Evolutionary conservation across 2,888 invertebrate genomes (phyloP).

Genomic region (Cerastis leucographa): DNA sequence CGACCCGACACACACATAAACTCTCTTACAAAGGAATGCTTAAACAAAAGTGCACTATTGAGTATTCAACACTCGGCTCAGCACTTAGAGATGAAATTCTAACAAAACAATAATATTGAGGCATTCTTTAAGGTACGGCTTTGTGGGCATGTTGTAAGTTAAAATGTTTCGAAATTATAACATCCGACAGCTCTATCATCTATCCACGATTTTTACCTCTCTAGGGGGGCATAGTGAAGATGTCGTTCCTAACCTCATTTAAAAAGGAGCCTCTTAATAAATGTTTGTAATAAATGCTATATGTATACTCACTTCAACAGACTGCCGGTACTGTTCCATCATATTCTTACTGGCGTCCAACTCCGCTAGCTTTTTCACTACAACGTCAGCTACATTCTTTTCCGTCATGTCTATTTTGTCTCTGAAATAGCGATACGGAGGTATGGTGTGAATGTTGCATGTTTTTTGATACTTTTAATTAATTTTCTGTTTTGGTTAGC

Average conservation of each 20-base stretch:
- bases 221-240: not conserved
- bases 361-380: constrained; percentile 86
- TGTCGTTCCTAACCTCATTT: not conserved
- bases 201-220: not conserved
- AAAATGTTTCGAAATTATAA: not conserved
- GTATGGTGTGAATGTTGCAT: constrained; percentile 8
- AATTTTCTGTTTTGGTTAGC: not conserved
- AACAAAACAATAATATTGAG: not conserved
- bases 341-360: constrained; percentile 85
- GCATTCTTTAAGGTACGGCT: not conserved
- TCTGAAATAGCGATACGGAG: constrained; percentile 74
- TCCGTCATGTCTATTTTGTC: constrained; percentile 87
- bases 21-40: not conserved
- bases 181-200: not conserved
- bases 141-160: not conserved
- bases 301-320: constrained; percentile 83
- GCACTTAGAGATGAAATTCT: no score
- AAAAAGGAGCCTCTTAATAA: not conserved
- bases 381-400: constrained; percentile 86
- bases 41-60: not conserved
- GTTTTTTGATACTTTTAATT: not conserved
- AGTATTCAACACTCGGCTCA: no score
- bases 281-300: not conserved
- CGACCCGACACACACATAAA: no score
- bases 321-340: constrained; percentile 86